Percentiles rank a stretch among this genome's conserved stretches.
phyloP scores from a whole-genome alignment of 1,140 invertebrate species.

The Lasaia peninsularis region DNA sequence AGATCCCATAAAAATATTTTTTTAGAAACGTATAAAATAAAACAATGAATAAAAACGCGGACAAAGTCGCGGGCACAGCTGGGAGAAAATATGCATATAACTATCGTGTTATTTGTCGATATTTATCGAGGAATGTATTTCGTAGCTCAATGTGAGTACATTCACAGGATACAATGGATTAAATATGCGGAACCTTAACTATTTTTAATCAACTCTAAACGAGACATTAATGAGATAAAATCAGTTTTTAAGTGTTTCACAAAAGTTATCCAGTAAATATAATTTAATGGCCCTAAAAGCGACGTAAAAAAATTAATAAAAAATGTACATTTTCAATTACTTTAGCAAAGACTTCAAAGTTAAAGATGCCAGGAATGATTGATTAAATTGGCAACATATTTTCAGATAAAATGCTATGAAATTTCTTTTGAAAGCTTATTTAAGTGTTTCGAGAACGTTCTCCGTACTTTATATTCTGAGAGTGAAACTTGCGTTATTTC shows the following conservation, averaged over 20 bases:
- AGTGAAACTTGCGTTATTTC: background rate
- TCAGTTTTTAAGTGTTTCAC: no score
- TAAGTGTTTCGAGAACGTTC: background rate
- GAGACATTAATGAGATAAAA: no score
- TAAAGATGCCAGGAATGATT: conserved; percentile 4
- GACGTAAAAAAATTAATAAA: background rate
- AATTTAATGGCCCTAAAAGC: background rate
- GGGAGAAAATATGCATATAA: no score
- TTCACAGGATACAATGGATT: conserved; percentile 23
- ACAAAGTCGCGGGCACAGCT: no score
- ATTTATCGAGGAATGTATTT: no score
- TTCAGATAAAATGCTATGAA: background rate
- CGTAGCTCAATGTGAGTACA: no score
- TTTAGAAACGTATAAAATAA: no score
- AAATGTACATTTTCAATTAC: background rate
- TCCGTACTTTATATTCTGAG: background rate
- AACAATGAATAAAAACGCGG: no score
- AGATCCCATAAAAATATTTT: no score
- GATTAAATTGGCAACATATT: conserved; percentile 2
- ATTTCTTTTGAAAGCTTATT: conserved; percentile 1
- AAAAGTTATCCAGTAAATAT: background rate
- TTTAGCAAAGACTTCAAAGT: conserved; percentile 10
- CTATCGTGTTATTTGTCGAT: no score
- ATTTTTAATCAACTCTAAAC: no score
- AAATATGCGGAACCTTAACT: no score